Conservation (phyloP, 2,113 vertebrate species). For the Prionailurus viverrinus region DNA sequence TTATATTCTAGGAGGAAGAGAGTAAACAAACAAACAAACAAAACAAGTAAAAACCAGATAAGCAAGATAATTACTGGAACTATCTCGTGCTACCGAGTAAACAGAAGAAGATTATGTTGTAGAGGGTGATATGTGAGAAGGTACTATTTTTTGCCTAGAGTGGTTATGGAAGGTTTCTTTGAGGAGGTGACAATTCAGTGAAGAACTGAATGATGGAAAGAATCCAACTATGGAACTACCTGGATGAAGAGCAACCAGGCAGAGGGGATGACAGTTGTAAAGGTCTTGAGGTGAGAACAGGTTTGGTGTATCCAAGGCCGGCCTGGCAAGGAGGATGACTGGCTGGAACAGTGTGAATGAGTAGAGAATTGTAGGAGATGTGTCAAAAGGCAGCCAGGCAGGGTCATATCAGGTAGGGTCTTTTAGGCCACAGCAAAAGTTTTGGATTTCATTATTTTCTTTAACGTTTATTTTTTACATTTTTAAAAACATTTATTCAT, state of each 20-base stretch:
- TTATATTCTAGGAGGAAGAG: background rate
- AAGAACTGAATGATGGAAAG: background rate
- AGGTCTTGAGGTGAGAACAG: background rate
- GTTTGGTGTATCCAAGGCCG: background rate
- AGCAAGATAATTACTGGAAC: background rate
- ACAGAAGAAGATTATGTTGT: background rate
- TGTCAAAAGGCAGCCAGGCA: background rate
- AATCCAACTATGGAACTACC: background rate
- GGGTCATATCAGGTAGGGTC: background rate
- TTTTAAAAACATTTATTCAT: too few species aligned
- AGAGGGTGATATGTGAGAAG: background rate
- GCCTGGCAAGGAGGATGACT: background rate
- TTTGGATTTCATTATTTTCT: background rate
- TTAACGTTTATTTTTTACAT: too few species aligned
- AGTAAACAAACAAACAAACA: background rate
- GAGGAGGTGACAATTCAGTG: background rate
- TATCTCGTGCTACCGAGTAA: background rate
- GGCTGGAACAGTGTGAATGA: background rate
- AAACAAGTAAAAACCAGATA: background rate
- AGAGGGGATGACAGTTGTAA: background rate
- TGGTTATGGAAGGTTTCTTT: background rate
- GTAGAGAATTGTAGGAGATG: background rate
- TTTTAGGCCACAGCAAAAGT: background rate
- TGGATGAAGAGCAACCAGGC: background rate
- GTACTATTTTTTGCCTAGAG: background rate